Percentiles rank a stretch among this genome's conserved stretches.
phyloP scores from a whole-genome alignment of 2,888 invertebrate species.

The Campoplex nolae region DNA sequence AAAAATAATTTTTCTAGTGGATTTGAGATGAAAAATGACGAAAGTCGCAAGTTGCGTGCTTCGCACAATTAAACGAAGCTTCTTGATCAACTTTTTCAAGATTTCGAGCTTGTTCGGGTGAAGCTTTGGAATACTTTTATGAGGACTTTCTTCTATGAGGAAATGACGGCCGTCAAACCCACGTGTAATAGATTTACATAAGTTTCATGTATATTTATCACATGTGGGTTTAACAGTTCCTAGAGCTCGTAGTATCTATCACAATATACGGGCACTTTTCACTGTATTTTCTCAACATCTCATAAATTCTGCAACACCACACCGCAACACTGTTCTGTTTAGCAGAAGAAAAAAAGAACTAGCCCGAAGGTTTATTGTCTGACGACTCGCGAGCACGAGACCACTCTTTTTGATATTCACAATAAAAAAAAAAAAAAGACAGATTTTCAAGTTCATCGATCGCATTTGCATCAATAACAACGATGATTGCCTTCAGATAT shows the following conservation, averaged over 20 bases:
- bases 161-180: not conserved
- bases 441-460: not conserved
- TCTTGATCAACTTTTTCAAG: not conserved
- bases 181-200: conserved; percentile 22
- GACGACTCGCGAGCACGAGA: not conserved
- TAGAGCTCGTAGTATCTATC: not conserved
- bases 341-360: not conserved
- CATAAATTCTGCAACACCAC: not conserved
- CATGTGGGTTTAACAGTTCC: conserved; percentile 13
- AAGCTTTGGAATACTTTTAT: not conserved
- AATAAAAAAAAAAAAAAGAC: not conserved
- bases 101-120: not conserved
- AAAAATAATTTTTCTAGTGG: not conserved
- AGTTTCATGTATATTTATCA: conserved; percentile 4
- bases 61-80: not conserved
- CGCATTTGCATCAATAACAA: not conserved
- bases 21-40: not conserved
- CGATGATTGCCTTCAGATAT: not conserved
- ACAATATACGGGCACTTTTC: not conserved
- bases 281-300: not conserved
- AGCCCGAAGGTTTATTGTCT: not conserved
- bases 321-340: not conserved
- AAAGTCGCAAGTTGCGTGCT: not conserved
- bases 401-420: not conserved
- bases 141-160: not conserved